These are phyloP conservation scores for Tretioscincus oriximinensis DNA, from an alignment of 2,113 vertebrate genomes.

Conservation along the genomic window DNA sequence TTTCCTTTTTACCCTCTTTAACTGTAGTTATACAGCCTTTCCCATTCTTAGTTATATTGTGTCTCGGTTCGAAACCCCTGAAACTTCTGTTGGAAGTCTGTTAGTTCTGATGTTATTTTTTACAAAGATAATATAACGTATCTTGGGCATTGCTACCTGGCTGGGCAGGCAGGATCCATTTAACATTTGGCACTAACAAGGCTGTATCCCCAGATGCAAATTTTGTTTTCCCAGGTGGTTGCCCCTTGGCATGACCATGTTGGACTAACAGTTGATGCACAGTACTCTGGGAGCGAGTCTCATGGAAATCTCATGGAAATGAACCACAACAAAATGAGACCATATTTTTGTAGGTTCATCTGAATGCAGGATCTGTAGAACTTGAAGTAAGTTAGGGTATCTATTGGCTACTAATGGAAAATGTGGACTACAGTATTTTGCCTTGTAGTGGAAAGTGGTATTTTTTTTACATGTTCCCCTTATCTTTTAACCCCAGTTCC, in stretches of 20 bases:
- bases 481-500: too few species aligned
- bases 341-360: background rate
- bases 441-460: too few species aligned
- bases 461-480: too few species aligned
- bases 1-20: background rate
- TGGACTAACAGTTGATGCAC: background rate
- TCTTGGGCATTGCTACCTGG: background rate
- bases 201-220: background rate
- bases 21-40: background rate
- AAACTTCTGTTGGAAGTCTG: background rate
- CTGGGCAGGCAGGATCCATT: background rate
- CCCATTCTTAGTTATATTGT: too few species aligned
- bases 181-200: too few species aligned
- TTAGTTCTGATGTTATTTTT: too few species aligned
- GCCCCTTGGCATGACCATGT: background rate
- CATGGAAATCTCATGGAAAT: background rate
- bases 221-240: background rate
- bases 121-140: background rate
- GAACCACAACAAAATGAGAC: too few species aligned
- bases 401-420: too few species aligned
- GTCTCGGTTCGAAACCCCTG: background rate
- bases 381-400: background rate
- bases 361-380: background rate
- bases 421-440: too few species aligned
- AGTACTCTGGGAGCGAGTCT: background rate